Base-by-base conservation (phyloP, 2,888 invertebrate genomes). In the Amiota communis region DNA sequence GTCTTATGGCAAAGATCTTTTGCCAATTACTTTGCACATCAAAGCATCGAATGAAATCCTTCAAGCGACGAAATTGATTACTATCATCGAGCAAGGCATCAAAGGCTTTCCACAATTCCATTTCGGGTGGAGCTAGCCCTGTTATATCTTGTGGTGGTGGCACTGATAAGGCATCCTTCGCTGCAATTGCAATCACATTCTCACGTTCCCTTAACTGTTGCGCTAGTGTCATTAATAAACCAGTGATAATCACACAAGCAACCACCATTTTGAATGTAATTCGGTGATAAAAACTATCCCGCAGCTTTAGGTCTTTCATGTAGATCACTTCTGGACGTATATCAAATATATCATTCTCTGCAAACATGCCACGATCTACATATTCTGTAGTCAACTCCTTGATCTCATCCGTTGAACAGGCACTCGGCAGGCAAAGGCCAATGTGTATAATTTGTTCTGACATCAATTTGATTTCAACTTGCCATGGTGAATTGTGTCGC, bases 371-470 rank as follows among this genome's bases (percentile, higher is more conserved):
- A 0, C 81, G 77, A 1, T 87, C 80, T 1, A 90, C 83, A 68
- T 88, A 89, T 15, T 84, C 83, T 15, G 84, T 80, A 1, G 90
- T 88, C 23, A 90, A 80, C 17, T 86, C 81, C 72, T 86, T 82
- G 11, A 90, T 84, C 73, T 92, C 90, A 2, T 73, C 64, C 0
- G 87, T 87, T 0, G 85, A 81, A 75, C 92, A 92, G 0, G 90
- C 87, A 1, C 88, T 87, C 1, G 92, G 92, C 68, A 92, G 79
- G 74, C 92, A 92, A 3, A 92, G 83, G 0, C 92, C 92, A n/a
- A 92, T 85, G 68, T 90, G 90, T 8, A 92, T 88, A 12, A 91
- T 84, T 79, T 91, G 89, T 80, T 89, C 89, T 12, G 89, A 87
- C 87, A 89, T 87, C 67, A 89, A 80, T 72, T 90, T 89, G n/a